Evolutionary conservation across 2,797 vertebrate species (phyloP).

Genomic region (Clamator glandarius): DNA sequence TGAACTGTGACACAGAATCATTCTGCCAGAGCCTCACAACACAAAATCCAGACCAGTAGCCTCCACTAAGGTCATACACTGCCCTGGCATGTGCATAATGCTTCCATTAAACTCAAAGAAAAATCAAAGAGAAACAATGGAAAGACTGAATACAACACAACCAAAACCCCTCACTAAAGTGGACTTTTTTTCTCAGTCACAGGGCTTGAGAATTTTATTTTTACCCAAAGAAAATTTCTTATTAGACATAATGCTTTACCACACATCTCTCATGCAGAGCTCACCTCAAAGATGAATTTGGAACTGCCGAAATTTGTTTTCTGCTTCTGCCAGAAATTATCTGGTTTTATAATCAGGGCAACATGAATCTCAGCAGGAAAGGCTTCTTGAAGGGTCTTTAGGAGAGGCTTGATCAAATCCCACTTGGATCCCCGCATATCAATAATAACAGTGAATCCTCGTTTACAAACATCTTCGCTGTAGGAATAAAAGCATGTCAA

Average conservation of each 20-base stretch:
- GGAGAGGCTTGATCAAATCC: conserved; percentile 97
- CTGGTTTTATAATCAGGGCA: conserved; percentile 98
- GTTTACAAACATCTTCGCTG: conserved; percentile 97
- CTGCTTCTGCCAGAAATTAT: conserved; percentile 99
- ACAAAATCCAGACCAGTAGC: background rate
- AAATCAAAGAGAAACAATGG: background rate
- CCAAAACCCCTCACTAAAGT: background rate
- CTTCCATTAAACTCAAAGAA: background rate
- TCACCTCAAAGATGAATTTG: conserved; percentile 99
- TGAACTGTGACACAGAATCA: background rate
- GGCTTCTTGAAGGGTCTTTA: conserved; percentile 97
- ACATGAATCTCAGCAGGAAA: conserved; percentile 96
- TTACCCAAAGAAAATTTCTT: background rate
- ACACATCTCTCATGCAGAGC: background rate
- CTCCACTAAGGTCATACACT: background rate
- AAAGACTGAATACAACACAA: background rate
- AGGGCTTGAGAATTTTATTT: background rate
- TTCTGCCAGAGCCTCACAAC: background rate
- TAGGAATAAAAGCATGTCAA: conserved; percentile 51
- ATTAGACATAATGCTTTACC: background rate
- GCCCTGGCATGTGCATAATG: background rate
- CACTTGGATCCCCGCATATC: conserved; percentile 99
- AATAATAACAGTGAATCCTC: conserved; percentile 98
- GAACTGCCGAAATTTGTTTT: conserved; percentile 99
- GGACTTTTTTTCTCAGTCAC: background rate